These are phyloP conservation scores for Labrus mixtus DNA, from an alignment of 2,113 vertebrate species.

Conservation along the genomic window DNA sequence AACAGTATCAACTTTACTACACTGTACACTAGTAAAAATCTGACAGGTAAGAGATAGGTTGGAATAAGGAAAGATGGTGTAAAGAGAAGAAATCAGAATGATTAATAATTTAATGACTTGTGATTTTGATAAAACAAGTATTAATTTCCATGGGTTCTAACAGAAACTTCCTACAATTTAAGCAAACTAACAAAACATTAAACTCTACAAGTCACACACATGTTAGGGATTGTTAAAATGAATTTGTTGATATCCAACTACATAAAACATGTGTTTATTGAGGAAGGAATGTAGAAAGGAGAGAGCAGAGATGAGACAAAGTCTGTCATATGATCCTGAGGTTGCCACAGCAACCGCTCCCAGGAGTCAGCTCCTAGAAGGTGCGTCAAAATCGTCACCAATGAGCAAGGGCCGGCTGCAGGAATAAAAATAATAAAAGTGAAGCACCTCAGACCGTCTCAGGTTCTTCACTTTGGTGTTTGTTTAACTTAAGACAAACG, in stretches of 20 bases:
- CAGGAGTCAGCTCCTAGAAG: slow-evolving; percentile 40
- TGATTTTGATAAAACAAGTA: not conserved
- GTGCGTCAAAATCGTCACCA: slow-evolving; percentile 38
- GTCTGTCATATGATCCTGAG: slow-evolving; percentile 67
- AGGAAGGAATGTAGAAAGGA: slow-evolving; percentile 23
- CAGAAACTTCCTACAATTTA: not conserved
- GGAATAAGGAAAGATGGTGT: not conserved
- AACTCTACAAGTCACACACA: not conserved
- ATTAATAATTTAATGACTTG: not conserved
- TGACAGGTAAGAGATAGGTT: too few relatives aligned
- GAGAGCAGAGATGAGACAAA: slow-evolving; percentile 39
- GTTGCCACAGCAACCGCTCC: slow-evolving; percentile 74
- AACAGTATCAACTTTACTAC: not conserved
- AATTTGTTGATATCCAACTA: not conserved
- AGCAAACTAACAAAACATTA: not conserved
- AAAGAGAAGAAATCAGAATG: not conserved
- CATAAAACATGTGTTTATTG: not conserved
- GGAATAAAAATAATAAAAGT: slow-evolving; percentile 13
- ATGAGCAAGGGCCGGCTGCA: not conserved
- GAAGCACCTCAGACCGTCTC: not conserved
- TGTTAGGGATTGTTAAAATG: not conserved
- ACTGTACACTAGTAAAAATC: too few relatives aligned
- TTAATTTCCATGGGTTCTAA: not conserved
- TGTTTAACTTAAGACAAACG: not conserved
- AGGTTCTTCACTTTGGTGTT: not conserved